Conservation (phyloP, 2,888 invertebrate genomes). For the Trachelus tabidus region DNA sequence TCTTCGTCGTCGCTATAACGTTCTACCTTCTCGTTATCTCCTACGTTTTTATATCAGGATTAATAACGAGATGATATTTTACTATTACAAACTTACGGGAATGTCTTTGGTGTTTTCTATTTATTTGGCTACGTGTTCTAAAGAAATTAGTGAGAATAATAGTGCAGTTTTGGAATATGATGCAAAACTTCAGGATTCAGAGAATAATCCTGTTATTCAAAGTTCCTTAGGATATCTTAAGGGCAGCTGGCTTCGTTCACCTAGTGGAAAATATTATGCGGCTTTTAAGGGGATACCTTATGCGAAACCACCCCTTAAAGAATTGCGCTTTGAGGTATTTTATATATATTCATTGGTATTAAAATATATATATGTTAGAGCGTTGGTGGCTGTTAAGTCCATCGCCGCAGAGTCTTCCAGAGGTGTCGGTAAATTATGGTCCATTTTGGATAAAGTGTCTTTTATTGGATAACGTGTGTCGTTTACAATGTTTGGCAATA, state of each 20-base stretch:
- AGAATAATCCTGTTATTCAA: conserved; percentile 4
- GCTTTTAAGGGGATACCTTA: conserved; percentile 23
- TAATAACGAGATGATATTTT: background rate
- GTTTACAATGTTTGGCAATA: too few species aligned
- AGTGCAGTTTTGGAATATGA: background rate
- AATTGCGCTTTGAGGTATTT: conserved; percentile 17
- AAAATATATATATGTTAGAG: background rate
- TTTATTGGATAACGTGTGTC: too few species aligned
- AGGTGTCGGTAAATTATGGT: too few species aligned
- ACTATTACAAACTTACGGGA: background rate
- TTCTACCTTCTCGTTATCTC: background rate
- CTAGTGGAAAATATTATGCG: conserved; percentile 11
- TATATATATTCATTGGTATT: background rate
- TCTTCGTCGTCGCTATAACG: background rate
- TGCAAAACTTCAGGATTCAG: background rate
- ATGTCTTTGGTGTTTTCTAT: background rate
- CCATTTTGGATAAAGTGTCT: too few species aligned
- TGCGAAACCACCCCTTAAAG: conserved; percentile 14
- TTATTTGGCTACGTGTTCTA: background rate
- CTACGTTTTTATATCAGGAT: background rate
- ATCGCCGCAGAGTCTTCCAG: too few species aligned
- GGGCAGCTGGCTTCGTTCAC: conserved; percentile 13
- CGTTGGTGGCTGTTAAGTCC: too few species aligned
- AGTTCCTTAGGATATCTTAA: conserved; percentile 13
- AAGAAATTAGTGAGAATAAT: background rate